A percentile compares a stretch with the other conserved stretches of the same genome.
Conservation (phyloP, 1,140 invertebrate genomes). For the Belonocnema kinseyi region DNA sequence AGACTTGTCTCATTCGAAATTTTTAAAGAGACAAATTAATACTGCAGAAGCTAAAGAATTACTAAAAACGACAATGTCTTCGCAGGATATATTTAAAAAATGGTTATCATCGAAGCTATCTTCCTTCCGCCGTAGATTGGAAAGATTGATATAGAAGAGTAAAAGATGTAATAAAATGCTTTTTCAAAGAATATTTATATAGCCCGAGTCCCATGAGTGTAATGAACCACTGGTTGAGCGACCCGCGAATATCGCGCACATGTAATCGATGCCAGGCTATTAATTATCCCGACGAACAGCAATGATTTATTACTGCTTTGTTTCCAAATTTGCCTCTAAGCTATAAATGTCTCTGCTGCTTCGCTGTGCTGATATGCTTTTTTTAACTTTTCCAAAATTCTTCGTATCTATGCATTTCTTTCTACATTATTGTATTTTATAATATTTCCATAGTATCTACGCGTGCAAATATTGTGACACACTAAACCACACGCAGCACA, state of each 20-base stretch:
- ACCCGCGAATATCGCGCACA: constrained; percentile 15
- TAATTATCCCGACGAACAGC: constrained; percentile 44
- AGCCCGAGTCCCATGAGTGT: constrained; percentile 12
- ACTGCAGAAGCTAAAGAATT: too few relatives aligned
- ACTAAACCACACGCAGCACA: neutral
- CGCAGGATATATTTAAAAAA: neutral
- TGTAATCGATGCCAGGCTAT: constrained; percentile 43
- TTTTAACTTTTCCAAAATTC: constrained; percentile 43
- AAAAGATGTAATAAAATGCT: constrained; percentile 12
- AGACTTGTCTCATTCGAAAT: constrained; percentile 18
- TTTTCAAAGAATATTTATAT: neutral
- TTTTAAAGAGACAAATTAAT: neutral
- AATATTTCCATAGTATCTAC: constrained; percentile 33
- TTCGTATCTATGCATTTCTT: constrained; percentile 37
- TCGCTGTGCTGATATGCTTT: constrained; percentile 43
- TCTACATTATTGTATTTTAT: constrained; percentile 29
- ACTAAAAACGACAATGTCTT: neutral
- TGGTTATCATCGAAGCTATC: neutral
- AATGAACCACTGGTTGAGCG: constrained; percentile 30
- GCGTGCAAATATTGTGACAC: neutral
- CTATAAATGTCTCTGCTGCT: constrained; percentile 50
- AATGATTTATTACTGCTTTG: constrained; percentile 46
- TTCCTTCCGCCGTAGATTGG: neutral
- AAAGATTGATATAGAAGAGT: neutral
- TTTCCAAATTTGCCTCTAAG: constrained; percentile 38